A percentile compares a stretch with the other conserved stretches of the same genome.
Conservation (phyloP, 1,140 invertebrate genomes). For the Trigoniulus corallinus region DNA sequence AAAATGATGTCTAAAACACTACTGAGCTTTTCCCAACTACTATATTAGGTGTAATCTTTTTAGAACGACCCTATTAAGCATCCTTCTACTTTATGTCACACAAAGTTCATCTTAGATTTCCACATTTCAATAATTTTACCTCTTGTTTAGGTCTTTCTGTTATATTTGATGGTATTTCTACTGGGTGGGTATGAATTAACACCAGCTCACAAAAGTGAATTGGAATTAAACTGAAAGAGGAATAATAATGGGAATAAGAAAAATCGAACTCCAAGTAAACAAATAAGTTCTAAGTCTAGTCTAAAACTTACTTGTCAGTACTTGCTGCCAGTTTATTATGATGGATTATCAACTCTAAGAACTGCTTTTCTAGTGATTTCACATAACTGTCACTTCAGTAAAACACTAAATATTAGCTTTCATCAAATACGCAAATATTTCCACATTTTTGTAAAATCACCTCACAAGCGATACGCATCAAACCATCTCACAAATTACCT, state of each 20-base stretch:
- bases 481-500: constrained; percentile 34
- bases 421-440: not conserved
- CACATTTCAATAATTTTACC: constrained; percentile 13
- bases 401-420: constrained; percentile 2
- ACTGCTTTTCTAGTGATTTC: constrained; percentile 66
- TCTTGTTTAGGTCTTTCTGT: constrained; percentile 31
- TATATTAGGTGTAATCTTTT: too few relatives aligned
- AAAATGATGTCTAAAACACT: constrained; percentile 3
- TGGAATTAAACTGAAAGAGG: constrained; percentile 40
- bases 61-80: too few relatives aligned
- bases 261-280: constrained; percentile 6
- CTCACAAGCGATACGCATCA: constrained; percentile 5
- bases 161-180: constrained; percentile 53
- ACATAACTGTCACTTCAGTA: constrained; percentile 46
- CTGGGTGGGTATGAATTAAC: constrained; percentile 69
- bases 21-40: too few relatives aligned
- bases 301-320: constrained; percentile 35
- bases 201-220: constrained; percentile 77
- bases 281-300: constrained; percentile 11
- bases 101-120: not conserved
- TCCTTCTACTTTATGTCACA: not conserved
- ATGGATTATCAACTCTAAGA: constrained; percentile 50
- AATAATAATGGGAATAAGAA: constrained; percentile 16
- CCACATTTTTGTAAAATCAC: not conserved
- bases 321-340: constrained; percentile 55